Evolutionary conservation across 2,113 vertebrate species (phyloP), one percentile per base, ranked within the genome.

Genomic region (Penelope pileata): DNA sequence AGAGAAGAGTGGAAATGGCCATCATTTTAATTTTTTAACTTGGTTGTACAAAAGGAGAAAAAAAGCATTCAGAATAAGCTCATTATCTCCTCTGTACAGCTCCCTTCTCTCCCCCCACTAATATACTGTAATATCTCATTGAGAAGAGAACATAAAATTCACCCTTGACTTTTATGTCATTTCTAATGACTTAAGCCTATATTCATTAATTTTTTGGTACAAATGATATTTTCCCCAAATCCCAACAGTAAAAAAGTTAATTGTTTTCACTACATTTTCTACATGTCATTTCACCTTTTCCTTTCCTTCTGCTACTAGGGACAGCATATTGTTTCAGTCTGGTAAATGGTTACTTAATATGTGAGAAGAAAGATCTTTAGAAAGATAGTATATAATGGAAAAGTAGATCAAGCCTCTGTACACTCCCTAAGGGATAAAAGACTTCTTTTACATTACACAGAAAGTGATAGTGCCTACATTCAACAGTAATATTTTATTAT

Each of bases 361-460:
- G 38, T 66, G 62, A 54, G 78, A 93, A 93, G 80, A 72, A 93
- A 95, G 80, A 78, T 40, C 36, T 91, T 93, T 86, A 94, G 91
- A 96, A 96, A 94, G 64, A 68, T 94, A 96, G 92, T 95, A 86
- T 53, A 91, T 96, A 48, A 69, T 59, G 34, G 45, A 86, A 93
- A 96, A 75, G 47, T 82, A 92, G 82, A 94, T 83, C 48, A 93
- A 97, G 60, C 13, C 85, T 29, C 17, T 82, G 5, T 81, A 45
- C 87, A 73, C 19, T 97, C 60, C 72, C 83, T 59, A 47, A 79
- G 83, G 81, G 26, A 67, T 78, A 73, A 69, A 29, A 76, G 27
- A 50, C 24, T 84, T 91, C 48, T 69, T 77, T 86, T 69, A 51
- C 5, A 69, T 81, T 93, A 45, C 43, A 10, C 0, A 12, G 60